Base-by-base conservation (phyloP, 2,888 invertebrate genomes). In the Teinopalpus imperialis region DNA sequence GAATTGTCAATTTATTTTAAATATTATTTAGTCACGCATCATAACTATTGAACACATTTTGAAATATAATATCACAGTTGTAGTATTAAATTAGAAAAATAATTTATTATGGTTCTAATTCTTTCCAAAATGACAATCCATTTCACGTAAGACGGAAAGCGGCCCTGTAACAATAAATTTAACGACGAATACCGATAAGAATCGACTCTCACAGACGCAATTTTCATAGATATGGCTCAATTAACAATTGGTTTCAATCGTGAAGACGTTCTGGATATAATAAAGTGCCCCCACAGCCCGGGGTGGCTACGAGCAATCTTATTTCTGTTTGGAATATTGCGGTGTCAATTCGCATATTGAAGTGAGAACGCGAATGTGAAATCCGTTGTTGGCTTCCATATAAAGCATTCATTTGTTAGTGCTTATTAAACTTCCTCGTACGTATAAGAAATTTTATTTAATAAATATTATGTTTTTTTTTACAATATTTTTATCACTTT, bases 201-300 rank as follows among this genome's bases (percentile, higher is more conserved):
- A 85, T 87, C 86, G 80, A 68, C 66, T 66, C 70, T 72, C 72
- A 77, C 77, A 76, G 80, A 80, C 81, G 80, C 80, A 79, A 85
- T 83, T 86, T 81, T 86, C 87, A 83, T 82, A 87, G 88, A 88
- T 87, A 88, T 81, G 78, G 82, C 88, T 88, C 88, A 87, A 88
- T 87, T 88, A 87, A 88, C 88, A 87, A 86, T 85, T 78, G 88
- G 83, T 85, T 86, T 86, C 86, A 86, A 86, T 87, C 86, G 85
- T 69, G 83, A 85, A 83, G 85, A 86, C 86, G 81, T 82, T 78
- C 75, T 66, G 79, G 74, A 74, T 68, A 70, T 83, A 85, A 86
- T 83, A 86, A 86, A 86, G 81, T 79, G 70, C 76, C 81, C 70
- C 80, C 77, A 60, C 62, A 47, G 55, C 66, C 52, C 60, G 68